phyloP scores from a whole-genome alignment of 2,113 vertebrate species.

The Hemichromis elongatus region DNA sequence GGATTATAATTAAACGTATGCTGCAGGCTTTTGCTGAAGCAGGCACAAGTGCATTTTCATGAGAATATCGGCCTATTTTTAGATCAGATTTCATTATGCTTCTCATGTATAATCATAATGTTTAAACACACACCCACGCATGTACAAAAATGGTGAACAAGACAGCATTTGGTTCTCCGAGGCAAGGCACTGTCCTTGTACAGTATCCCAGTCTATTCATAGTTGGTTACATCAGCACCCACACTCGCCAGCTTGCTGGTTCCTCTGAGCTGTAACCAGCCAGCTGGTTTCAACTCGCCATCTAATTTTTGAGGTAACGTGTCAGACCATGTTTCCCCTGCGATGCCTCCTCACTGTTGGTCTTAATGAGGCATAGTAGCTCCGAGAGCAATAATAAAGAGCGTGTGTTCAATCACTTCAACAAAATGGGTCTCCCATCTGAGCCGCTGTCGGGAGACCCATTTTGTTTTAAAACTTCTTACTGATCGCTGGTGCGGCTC shows the following conservation, averaged over 20 bases:
- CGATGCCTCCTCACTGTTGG: constrained; percentile 3
- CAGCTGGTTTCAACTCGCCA: constrained; percentile 41
- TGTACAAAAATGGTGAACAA: background rate
- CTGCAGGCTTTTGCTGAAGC: background rate
- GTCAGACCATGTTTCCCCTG: constrained; percentile 24
- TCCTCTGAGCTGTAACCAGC: constrained; percentile 25
- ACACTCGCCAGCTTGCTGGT: constrained; percentile 34
- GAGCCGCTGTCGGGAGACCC: background rate
- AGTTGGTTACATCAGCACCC: constrained; percentile 42
- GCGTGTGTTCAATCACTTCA: constrained; percentile 22
- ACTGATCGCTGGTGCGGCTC: background rate
- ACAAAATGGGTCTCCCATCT: background rate
- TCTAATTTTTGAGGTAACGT: constrained; percentile 44
- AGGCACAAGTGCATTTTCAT: background rate
- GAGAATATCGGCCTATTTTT: background rate
- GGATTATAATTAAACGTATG: background rate
- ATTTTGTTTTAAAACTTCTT: background rate
- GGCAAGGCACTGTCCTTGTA: constrained; percentile 1
- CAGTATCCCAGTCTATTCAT: constrained; percentile 45
- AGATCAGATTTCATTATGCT: background rate
- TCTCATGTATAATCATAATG: background rate
- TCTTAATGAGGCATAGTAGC: constrained; percentile 1
- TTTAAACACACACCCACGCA: background rate
- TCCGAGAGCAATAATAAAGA: constrained; percentile 5
- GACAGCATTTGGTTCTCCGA: background rate